A percentile compares a stretch with the other conserved stretches of the same genome.
Evolutionary conservation across 23 tunicate species (phyloP).

Genomic region (Halocynthia aurantium): DNA sequence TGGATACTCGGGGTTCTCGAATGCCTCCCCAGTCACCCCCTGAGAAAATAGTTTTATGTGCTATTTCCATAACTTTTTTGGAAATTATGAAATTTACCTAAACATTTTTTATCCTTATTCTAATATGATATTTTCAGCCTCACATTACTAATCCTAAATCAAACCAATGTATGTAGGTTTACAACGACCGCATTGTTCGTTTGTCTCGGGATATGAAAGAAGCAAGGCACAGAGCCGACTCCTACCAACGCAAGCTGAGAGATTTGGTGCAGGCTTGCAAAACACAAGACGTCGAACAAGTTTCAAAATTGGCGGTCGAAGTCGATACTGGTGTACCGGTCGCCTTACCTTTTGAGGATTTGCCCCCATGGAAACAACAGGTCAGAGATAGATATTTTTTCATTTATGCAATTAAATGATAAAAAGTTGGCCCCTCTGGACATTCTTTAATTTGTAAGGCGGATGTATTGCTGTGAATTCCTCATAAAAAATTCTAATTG

Average conservation of each 20-base stretch:
- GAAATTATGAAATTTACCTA: too few relatives aligned
- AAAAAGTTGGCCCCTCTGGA: not conserved
- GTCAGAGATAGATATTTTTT: slow-evolving; percentile 17
- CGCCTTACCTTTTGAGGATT: slow-evolving; percentile 55
- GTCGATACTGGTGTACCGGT: slow-evolving; percentile 64
- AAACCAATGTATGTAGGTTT: slow-evolving; percentile 29
- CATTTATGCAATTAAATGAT: not conserved
- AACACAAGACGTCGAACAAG: slow-evolving; percentile 62
- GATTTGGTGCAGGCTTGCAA: slow-evolving; percentile 88
- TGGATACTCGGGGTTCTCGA: too few relatives aligned
- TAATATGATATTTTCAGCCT: not conserved
- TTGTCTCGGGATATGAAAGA: slow-evolving; percentile 74
- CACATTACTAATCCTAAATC: too few relatives aligned
- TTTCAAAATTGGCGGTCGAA: slow-evolving; percentile 77
- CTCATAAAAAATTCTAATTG: too few relatives aligned
- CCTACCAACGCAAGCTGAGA: slow-evolving; percentile 51
- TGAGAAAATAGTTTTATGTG: too few relatives aligned
- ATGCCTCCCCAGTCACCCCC: too few relatives aligned
- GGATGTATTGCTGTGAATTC: too few relatives aligned
- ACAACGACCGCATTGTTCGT: slow-evolving; percentile 85
- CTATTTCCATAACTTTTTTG: too few relatives aligned
- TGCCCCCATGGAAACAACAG: slow-evolving; percentile 87
- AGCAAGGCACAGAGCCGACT: slow-evolving; percentile 88
- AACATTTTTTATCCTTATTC: not conserved
- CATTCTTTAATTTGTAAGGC: not conserved